phyloP scores from a whole-genome alignment of 2,113 vertebrate genomes.

The Leiothrix lutea region DNA sequence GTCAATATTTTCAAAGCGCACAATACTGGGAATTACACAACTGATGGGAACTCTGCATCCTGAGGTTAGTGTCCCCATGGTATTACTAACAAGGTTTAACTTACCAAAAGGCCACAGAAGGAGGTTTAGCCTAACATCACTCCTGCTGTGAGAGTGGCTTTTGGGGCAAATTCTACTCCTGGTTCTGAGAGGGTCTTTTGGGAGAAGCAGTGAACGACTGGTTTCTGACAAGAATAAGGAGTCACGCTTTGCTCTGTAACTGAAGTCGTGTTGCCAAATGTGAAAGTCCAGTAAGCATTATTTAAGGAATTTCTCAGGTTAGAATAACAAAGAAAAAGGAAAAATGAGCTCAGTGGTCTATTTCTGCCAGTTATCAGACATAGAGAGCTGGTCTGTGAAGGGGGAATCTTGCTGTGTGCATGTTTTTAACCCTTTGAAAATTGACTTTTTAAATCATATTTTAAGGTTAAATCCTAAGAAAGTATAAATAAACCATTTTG shows the following conservation, averaged over 20 bases:
- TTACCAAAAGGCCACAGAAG: not conserved
- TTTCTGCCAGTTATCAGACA: not conserved
- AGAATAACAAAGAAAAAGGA: not conserved
- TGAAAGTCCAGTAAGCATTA: not conserved
- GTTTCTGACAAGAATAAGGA: not conserved
- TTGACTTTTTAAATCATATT: not conserved
- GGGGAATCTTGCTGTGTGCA: not conserved
- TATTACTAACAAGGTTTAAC: not conserved
- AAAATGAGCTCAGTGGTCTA: not conserved
- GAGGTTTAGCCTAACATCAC: not conserved
- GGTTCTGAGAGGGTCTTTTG: not conserved
- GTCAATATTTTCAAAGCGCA: constrained; percentile 37
- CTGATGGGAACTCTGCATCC: constrained; percentile 34
- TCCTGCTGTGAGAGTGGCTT: not conserved
- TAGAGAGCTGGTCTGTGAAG: not conserved
- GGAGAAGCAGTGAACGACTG: not conserved
- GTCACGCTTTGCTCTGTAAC: not conserved
- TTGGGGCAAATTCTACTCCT: not conserved
- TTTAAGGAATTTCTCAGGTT: constrained; percentile 4
- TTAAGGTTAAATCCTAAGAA: not conserved
- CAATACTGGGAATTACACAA: constrained; percentile 29
- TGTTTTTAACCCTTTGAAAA: constrained; percentile 28
- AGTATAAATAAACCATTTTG: not conserved
- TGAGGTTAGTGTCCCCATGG: constrained; percentile 9
- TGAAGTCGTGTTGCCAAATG: not conserved